A percentile compares a stretch with the other conserved stretches of the same genome.
These are phyloP conservation scores for Thalassarche chlororhynchos DNA, from an alignment of 2,113 vertebrate species.

Conservation along the genomic window DNA sequence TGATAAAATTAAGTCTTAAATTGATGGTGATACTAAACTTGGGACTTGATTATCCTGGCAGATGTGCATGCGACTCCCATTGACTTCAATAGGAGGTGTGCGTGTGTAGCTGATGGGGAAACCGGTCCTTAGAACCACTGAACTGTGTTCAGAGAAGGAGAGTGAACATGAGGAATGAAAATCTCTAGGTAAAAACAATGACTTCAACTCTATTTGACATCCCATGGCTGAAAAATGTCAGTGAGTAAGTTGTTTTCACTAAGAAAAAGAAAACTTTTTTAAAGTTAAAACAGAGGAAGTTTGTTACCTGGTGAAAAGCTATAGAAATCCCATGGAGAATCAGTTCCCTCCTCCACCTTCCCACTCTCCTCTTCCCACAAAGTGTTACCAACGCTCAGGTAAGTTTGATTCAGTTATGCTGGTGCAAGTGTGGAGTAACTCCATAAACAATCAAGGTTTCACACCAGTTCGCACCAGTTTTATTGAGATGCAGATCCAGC, in stretches of 20 bases:
- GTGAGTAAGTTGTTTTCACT: neutral
- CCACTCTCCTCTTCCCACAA: neutral
- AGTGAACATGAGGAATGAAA: neutral
- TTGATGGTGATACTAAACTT: slow-evolving; percentile 55
- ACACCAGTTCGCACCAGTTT: neutral
- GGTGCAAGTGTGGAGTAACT: neutral
- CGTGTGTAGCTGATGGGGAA: neutral
- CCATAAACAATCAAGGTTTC: neutral
- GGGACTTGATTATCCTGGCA: slow-evolving; percentile 59
- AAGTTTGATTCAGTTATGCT: neutral
- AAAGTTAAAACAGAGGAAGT: neutral
- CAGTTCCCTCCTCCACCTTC: neutral
- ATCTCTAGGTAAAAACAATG: neutral
- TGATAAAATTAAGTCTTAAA: slow-evolving; percentile 61
- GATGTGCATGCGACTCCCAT: neutral
- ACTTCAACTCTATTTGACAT: neutral
- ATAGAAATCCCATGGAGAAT: neutral
- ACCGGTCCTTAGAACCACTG: neutral
- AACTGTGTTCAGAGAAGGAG: neutral
- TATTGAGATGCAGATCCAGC: slow-evolving; percentile 25
- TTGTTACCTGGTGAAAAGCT: neutral
- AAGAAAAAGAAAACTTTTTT: neutral
- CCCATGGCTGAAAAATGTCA: rapidly evolving
- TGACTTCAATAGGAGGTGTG: slow-evolving; percentile 30
- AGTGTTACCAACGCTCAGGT: neutral